Percentiles rank a stretch among this genome's conserved stretches.
Evolutionary conservation across 2,888 invertebrate species (phyloP).

Genomic region (Erebia aethiops): DNA sequence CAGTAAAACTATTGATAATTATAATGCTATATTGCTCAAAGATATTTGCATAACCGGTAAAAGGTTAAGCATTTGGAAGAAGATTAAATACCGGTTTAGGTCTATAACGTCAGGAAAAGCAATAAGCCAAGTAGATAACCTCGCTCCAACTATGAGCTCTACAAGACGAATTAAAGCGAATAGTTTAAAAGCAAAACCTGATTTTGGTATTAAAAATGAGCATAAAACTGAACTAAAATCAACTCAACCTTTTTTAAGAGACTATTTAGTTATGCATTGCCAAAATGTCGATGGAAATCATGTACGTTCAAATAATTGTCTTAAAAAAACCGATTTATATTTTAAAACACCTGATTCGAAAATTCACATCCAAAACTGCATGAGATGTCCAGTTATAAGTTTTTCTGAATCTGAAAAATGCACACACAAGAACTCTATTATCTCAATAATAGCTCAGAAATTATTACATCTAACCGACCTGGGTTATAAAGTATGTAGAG

Average conservation of each 20-base stretch:
- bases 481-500: constrained; percentile 13
- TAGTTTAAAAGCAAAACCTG: neutral
- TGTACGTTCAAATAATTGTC: neutral
- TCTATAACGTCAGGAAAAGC: constrained; percentile 24
- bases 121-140: neutral
- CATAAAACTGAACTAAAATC: constrained; percentile 1
- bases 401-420: constrained; percentile 16
- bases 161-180: neutral
- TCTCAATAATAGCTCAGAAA: neutral
- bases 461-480: neutral
- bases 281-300: neutral
- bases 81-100: constrained; percentile 28
- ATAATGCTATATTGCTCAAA: constrained; percentile 28
- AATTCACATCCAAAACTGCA: neutral
- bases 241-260: neutral
- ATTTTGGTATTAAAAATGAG: neutral
- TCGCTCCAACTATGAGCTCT: neutral
- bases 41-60: constrained; percentile 40
- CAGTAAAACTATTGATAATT: neutral
- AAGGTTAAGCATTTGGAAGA: constrained; percentile 41
- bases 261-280: constrained; percentile 13
- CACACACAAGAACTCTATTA: neutral
- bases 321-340: neutral
- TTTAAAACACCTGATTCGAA: neutral
- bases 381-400: constrained; percentile 18